Conservation (phyloP, 2,888 invertebrate genomes). For the Caenorhabditis wallacei region DNA sequence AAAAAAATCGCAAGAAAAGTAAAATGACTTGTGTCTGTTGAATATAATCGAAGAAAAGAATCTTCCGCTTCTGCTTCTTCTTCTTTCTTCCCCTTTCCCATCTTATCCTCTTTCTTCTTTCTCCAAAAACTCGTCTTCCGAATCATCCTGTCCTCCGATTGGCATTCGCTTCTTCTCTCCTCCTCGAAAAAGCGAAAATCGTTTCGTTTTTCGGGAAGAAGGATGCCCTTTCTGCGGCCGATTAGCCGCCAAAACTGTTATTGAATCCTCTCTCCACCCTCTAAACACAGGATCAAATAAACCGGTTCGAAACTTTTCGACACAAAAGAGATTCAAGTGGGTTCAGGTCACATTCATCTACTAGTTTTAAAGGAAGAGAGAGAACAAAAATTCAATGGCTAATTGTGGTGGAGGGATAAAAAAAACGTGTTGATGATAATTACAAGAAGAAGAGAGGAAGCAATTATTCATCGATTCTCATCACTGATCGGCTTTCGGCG, state of each 20-base stretch:
- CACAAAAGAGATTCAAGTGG: conserved; percentile 6
- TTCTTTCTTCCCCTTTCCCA: conserved; percentile 26
- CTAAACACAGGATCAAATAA: conserved; percentile 1
- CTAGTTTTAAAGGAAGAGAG: conserved; percentile 4
- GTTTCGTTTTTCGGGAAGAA: conserved; percentile 33
- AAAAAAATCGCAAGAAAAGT: conserved; percentile 20
- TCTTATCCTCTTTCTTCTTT: conserved; percentile 8
- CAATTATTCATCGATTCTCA: neutral
- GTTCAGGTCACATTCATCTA: conserved; percentile 48
- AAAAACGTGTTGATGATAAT: conserved; percentile 23
- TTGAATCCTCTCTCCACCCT: conserved; percentile 21
- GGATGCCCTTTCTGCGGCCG: conserved; percentile 57
- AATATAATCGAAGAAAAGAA: conserved; percentile 11
- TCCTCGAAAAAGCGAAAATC: conserved; percentile 28
- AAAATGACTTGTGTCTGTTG: conserved; percentile 15
- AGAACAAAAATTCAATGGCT: conserved; percentile 1
- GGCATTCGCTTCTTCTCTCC: conserved; percentile 38
- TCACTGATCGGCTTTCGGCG: conserved; percentile 54
- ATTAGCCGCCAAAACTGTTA: conserved; percentile 63
- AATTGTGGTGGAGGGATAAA: neutral
- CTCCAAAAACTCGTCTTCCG: conserved; percentile 22
- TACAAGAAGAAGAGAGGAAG: conserved; percentile 22
- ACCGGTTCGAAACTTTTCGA: conserved; percentile 36
- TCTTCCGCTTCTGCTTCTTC: conserved; percentile 27
- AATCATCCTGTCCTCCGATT: conserved; percentile 46